Evolutionary conservation across 1,140 invertebrate genomes (phyloP).

Genomic region (Megalonaias nervosa): DNA sequence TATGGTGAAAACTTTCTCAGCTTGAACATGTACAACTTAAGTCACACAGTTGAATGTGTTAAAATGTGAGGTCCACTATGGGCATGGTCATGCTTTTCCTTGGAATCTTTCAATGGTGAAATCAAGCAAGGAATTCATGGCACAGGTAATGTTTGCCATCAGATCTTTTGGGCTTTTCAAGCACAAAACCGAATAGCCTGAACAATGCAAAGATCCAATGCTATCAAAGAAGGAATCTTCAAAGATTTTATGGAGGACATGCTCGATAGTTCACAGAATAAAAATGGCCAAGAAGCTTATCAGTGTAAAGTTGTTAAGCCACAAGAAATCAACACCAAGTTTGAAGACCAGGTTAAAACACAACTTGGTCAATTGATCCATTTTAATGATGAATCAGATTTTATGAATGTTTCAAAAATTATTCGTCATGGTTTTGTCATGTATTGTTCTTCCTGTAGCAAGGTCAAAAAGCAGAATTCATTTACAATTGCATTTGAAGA

Average conservation of each 20-base stretch:
- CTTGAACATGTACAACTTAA: too few species aligned
- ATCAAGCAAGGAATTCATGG: too few species aligned
- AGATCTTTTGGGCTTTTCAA: background rate
- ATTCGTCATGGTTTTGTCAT: slow-evolving; percentile 23
- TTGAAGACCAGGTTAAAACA: too few species aligned
- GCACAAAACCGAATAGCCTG: slow-evolving; percentile 11
- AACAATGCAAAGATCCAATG: slow-evolving; percentile 6
- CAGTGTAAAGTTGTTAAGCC: slow-evolving; percentile 10
- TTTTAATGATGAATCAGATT: too few species aligned
- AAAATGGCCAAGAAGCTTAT: slow-evolving; percentile 15
- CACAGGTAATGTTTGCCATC: background rate
- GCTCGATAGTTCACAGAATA: slow-evolving; percentile 28
- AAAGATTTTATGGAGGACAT: slow-evolving; percentile 17
- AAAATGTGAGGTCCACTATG: too few species aligned
- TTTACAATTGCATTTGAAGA: slow-evolving; percentile 28
- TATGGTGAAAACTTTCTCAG: too few species aligned
- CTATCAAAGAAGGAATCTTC: slow-evolving; percentile 8
- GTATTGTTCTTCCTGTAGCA: slow-evolving; percentile 14
- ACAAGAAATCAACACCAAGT: too few species aligned
- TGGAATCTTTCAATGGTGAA: too few species aligned
- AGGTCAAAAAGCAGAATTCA: slow-evolving; percentile 36
- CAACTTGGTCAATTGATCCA: too few species aligned
- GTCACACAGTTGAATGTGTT: too few species aligned
- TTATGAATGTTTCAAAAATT: too few species aligned
- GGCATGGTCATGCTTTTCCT: too few species aligned